Evolutionary conservation across 2,113 vertebrate species (phyloP).

Genomic region (Poeciliopsis turrubarensis): DNA sequence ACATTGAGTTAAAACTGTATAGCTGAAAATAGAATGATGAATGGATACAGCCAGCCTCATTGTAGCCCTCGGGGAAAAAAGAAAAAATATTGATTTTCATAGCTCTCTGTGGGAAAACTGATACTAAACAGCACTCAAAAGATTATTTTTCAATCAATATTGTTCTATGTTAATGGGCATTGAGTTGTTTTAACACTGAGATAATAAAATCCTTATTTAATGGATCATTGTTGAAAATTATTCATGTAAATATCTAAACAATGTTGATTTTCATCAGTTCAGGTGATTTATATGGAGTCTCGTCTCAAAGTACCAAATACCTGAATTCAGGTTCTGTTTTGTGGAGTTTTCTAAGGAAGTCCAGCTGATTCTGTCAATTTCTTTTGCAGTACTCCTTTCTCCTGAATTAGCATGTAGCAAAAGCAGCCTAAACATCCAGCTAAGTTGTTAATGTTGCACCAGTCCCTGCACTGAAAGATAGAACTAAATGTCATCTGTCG

Average conservation of each 20-base stretch:
- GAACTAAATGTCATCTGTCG: background rate
- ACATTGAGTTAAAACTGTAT: no score
- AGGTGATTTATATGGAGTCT: background rate
- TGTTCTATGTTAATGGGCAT: background rate
- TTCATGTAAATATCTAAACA: background rate
- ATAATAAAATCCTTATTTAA: background rate
- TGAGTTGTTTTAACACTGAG: background rate
- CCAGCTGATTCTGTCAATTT: no score
- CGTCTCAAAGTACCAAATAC: no score
- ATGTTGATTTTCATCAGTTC: background rate
- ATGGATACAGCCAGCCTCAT: no score
- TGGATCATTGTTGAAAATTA: background rate
- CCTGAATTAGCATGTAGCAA: background rate
- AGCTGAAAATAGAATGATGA: no score
- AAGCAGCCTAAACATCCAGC: background rate
- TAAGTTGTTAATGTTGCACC: background rate
- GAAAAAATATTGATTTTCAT: no score
- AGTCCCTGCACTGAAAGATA: background rate
- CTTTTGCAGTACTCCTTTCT: no score
- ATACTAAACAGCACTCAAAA: background rate
- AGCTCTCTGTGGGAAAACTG: background rate
- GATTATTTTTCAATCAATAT: background rate
- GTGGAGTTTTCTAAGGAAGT: no score
- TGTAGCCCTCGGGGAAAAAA: no score
- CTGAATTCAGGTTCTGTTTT: no score